Evolutionary conservation across 2,888 invertebrate species (phyloP), one percentile per base, ranked within the genome.

Genomic region (Drosophila mercatorum): DNA sequence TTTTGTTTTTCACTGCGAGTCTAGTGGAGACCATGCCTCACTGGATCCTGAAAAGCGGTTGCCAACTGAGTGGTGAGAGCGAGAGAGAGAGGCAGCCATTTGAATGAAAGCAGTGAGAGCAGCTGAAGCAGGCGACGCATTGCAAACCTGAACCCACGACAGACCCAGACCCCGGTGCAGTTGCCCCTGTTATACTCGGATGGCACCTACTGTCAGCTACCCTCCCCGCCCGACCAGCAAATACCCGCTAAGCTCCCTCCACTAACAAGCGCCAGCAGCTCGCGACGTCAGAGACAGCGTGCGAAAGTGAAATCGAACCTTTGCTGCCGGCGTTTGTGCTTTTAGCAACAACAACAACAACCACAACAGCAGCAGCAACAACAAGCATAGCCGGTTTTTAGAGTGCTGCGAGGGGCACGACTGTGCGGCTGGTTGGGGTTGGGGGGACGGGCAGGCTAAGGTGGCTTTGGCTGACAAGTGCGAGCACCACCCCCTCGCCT

Each of bases 291-390:
- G 87, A 73, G 86, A 88, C 82, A 89, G 83, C 90, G 88, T 90
- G 89, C 84, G 89, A 89, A 89, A 89, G 89, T 90, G 89, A 89
- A 89, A 89, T 90, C 89, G 86, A 87, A 90, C 84, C 84, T 83
- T 84, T 79, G 88, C 89, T 84, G 89, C 87, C 84, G 84, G 89
- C 84, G 76, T 88, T 83, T 83, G 86, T 64, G 88, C 85, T 77
- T 80, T 83, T 80, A 55, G 59, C 86, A 78, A 59, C 71, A 77
- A 52, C 75, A 81, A 59, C 69, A 78, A 59, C 71, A 77, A 52
- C 75, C 79, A 59, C 69, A 78, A 36, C 67, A 73, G 17, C 17
- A 17, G 17, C 17, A 17, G 0, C 17, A 17, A 17, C 60, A 77
- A 17, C 70, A 77, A 60, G 46, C 53, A 57, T 65, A 77, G 88